A percentile compares a stretch with the other conserved stretches of the same genome.
Evolutionary conservation across 2,888 invertebrate genomes (phyloP).

Genomic region (Athalia rosae): DNA sequence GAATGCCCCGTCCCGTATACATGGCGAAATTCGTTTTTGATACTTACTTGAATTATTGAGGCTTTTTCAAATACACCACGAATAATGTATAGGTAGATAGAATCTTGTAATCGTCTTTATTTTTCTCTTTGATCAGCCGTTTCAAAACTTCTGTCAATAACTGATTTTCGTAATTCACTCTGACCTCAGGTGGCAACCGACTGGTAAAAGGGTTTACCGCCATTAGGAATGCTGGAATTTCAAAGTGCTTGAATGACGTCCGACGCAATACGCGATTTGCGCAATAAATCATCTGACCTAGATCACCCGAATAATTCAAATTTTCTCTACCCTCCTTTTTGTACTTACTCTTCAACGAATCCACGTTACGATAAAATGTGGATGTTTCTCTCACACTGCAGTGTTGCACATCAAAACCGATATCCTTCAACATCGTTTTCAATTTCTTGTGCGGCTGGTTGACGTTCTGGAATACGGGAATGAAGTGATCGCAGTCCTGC

Average conservation of each 20-base stretch:
- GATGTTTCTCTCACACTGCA: slow-evolving; percentile 78
- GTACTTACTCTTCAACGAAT: slow-evolving; percentile 77
- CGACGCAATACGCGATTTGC: too few species aligned
- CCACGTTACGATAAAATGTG: slow-evolving; percentile 77
- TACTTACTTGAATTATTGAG: background rate
- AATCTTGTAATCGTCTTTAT: slow-evolving; percentile 73
- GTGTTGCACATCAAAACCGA: slow-evolving; percentile 78
- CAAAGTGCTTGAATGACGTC: too few species aligned
- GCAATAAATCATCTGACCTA: too few species aligned
- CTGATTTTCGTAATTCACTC: slow-evolving; percentile 79
- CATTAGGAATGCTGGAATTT: too few species aligned
- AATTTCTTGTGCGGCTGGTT: slow-evolving; percentile 78
- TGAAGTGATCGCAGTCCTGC: slow-evolving; percentile 79
- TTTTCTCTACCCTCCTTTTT: slow-evolving; percentile 50
- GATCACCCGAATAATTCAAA: too few species aligned
- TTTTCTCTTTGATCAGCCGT: slow-evolving; percentile 68
- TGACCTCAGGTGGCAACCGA: slow-evolving; percentile 77
- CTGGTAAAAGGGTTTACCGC: too few species aligned
- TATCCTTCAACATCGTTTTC: slow-evolving; percentile 75
- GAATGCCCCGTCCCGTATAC: too few species aligned
- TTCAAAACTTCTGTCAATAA: slow-evolving; percentile 75
- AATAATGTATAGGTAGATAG: slow-evolving; percentile 66
- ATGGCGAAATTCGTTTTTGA: too few species aligned
- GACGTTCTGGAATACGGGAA: slow-evolving; percentile 82
- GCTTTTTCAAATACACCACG: slow-evolving; percentile 64